Conservation (phyloP, 2,113 vertebrate species). For the Monopterus albus region DNA sequence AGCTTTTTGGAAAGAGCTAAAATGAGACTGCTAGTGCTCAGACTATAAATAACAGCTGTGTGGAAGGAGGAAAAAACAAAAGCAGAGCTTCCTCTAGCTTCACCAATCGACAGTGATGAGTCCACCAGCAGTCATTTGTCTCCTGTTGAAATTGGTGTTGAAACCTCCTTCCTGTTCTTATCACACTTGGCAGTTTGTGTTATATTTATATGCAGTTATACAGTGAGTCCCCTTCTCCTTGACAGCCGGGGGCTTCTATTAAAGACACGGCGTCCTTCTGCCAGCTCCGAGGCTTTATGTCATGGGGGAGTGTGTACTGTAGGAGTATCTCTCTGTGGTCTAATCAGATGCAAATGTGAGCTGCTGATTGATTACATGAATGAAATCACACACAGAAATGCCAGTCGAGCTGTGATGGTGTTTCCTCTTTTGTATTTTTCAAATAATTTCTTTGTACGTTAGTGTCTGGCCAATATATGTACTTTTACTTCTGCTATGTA, state of each 20-base stretch:
- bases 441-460: too few relatives aligned
- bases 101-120: conserved; percentile 69
- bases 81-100: conserved; percentile 55
- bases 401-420: too few relatives aligned
- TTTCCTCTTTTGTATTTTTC: too few relatives aligned
- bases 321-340: conserved; percentile 21
- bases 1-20: conserved; percentile 29
- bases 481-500: neutral
- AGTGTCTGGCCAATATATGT: too few relatives aligned
- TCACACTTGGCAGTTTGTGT: conserved; percentile 71
- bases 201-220: conserved; percentile 70
- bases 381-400: conserved; percentile 6
- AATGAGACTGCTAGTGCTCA: conserved; percentile 21
- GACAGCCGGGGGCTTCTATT: conserved; percentile 62
- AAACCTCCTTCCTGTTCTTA: conserved; percentile 68
- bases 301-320: conserved; percentile 8
- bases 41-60: conserved; percentile 65
- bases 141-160: conserved; percentile 68
- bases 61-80: conserved; percentile 45
- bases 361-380: conserved; percentile 50
- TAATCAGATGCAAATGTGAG: conserved; percentile 39
- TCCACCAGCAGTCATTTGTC: conserved; percentile 74
- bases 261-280: conserved; percentile 47
- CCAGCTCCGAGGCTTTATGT: conserved; percentile 42
- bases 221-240: conserved; percentile 53